Evolutionary conservation across 2,113 vertebrate species (phyloP), one percentile per base, ranked within the genome.

Genomic region (Sylvia atricapilla): DNA sequence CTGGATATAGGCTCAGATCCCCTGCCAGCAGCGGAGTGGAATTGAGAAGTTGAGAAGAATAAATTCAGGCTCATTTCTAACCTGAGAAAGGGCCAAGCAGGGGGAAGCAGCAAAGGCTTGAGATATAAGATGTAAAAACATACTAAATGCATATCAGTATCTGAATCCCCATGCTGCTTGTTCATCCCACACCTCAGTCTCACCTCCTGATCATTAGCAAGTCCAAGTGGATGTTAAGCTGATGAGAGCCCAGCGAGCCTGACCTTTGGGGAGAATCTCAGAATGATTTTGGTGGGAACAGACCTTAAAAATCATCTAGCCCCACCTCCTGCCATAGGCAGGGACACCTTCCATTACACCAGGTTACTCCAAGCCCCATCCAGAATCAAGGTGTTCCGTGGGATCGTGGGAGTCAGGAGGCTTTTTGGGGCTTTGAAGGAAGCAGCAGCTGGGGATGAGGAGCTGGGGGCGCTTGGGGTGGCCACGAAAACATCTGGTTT

Each of bases 371-470:
- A 41, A 35, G 25, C 47, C 55, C 31, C 31, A 43, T 49, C 41
- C 41, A 47, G 35, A 56, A 41, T 39, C 2, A 28, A 49, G 24
- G 5, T 12, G 13, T 35, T 50, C 41, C 10, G 2, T 4, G 4
- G 9, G 33, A 68, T 24, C 1, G 0, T 50, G 53, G n/a, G 37
- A 11, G 9, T 41, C 5, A 4, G 2, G 21, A 30, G 49, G 39
- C 2, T 15, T 47, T 62, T 35, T 9, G 11, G n/a, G 24, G 12
- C 14, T 79, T 64, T 58, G 47, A 31, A 30, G 27, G n/a, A 17
- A 59, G 73, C 55, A 64, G 7, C 49, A 3, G 6, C 10, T 21
- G 76, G 7, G 6, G 23, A 39, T 4, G 20, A 47, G 81, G 44
- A 78, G 55, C 76, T 43, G 53, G n/a, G 43, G n/a, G 25, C 3